Evolutionary conservation across 2,888 invertebrate species (phyloP), one percentile per base, ranked within the genome.

Genomic region (Dugesia japonica): DNA sequence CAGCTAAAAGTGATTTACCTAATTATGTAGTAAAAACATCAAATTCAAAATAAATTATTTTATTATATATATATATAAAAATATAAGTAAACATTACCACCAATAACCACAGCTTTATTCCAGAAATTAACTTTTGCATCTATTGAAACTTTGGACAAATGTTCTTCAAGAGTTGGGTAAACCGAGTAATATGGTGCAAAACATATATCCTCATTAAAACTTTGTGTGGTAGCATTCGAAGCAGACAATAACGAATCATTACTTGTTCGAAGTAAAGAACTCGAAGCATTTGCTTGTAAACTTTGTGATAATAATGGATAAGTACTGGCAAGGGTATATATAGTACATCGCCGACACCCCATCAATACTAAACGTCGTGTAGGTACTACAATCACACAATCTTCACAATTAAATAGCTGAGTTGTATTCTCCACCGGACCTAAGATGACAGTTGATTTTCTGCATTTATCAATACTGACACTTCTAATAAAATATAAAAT

Each of bases 161-260:
- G 85, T 23, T 84, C 82, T 77, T 84, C 83, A 56, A 86, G 81
- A 74, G 80, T 81, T 0, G 83, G 82, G 79, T 85, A 85, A 80
- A 80, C 82, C 0, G 85, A 84, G 80, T 85, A 83, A 80, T 83
- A 85, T 0, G 85, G 86, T 1, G 84, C 85, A 77, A 86, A 80
- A 27, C 81, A 79, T 17, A 86, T 79, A 20, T 81, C 80, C 76
- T 83, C 82, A 79, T 84, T 85, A 31, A 26, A 71, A 7, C 72
- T 31, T 23, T 26, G 33, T 13, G 23, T 26, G 4, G 33, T 31
- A 4, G 26, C 42, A 23, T 56, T 56, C 1, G 56, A 56, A 28
- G 42, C 74, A n/a, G 74, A 33, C 23, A 38, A 31, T 13, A 28
- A 17, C 13, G 33, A 27, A 26, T 31, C 74, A 20, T 27, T 26